Percentiles rank a stretch among this genome's conserved stretches.
Evolutionary conservation across 1,140 invertebrate genomes (phyloP).

Genomic region (Drosophila lini): DNA sequence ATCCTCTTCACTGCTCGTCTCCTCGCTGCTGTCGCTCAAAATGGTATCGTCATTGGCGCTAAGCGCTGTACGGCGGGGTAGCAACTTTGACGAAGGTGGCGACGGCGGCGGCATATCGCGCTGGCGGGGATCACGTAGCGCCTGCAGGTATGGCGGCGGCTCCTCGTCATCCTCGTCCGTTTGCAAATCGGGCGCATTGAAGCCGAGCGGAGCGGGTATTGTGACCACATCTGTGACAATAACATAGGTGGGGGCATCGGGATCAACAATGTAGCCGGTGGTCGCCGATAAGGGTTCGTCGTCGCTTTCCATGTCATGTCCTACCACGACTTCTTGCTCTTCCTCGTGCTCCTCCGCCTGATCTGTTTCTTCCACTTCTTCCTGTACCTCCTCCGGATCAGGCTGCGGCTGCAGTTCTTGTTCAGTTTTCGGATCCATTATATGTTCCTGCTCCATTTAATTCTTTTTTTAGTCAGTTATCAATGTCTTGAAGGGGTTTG

Average conservation of each 20-base stretch:
- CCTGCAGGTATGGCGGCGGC: constrained; percentile 3
- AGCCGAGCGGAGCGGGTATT: constrained; percentile 25
- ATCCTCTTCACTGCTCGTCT: constrained; percentile 1
- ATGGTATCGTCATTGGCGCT: constrained; percentile 60
- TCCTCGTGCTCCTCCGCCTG: not conserved
- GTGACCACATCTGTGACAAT: constrained; percentile 44
- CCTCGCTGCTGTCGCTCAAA: constrained; percentile 55
- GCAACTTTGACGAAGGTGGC: not conserved
- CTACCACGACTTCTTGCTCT: not conserved
- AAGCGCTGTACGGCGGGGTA: constrained; percentile 29
- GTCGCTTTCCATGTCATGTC: constrained; percentile 12
- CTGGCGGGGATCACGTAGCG: constrained; percentile 41
- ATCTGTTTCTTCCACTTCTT: not conserved
- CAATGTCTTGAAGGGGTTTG: no score
- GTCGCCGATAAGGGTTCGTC: constrained; percentile 18
- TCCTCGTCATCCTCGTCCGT: constrained; percentile 54
- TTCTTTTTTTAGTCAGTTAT: not conserved
- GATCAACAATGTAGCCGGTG: constrained; percentile 6
- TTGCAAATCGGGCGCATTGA: constrained; percentile 45
- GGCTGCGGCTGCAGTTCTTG: not conserved
- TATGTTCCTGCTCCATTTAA: not conserved
- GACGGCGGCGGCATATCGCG: constrained; percentile 2
- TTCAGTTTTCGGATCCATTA: not conserved
- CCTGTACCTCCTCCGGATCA: not conserved
- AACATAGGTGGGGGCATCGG: constrained; percentile 29